These are phyloP conservation scores for Drosophila ambigua DNA, from an alignment of 1,140 invertebrate species.

Conservation along the genomic window DNA sequence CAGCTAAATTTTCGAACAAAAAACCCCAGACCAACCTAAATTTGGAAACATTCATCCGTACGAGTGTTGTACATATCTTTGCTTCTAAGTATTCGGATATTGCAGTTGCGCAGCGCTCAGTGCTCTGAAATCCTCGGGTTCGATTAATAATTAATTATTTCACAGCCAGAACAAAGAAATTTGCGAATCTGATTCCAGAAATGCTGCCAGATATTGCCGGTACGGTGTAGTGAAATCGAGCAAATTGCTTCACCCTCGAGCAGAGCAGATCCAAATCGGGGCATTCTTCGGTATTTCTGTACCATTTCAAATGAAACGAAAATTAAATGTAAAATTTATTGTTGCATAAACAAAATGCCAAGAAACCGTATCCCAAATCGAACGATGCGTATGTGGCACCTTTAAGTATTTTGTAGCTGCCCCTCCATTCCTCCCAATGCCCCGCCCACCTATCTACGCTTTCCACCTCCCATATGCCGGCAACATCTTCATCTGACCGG, in stretches of 20 bases:
- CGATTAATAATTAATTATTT: constrained; percentile 44
- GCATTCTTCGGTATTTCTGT: constrained; percentile 57
- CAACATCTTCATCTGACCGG: constrained; percentile 33
- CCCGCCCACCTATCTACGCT: not conserved
- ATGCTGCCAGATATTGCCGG: constrained; percentile 22
- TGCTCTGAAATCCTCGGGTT: not conserved
- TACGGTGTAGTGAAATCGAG: constrained; percentile 19
- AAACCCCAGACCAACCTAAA: no score
- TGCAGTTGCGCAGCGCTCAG: constrained; percentile 27
- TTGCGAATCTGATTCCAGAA: constrained; percentile 13
- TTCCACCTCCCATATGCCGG: constrained; percentile 12
- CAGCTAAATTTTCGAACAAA: no score
- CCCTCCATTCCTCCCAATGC: constrained; percentile 5
- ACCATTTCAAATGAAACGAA: constrained; percentile 72
- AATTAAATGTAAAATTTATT: constrained; percentile 81
- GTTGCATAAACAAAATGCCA: constrained; percentile 79
- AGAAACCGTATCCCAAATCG: constrained; percentile 68
- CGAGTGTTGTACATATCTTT: no score
- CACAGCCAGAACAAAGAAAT: constrained; percentile 34
- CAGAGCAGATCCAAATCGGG: constrained; percentile 22
- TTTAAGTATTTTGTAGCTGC: constrained; percentile 65
- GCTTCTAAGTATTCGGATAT: not conserved
- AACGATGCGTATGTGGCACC: constrained; percentile 75
- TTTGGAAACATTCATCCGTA: no score
- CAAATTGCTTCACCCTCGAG: constrained; percentile 23